Base-by-base conservation (phyloP, 2,888 invertebrate species). In the Eremobia ochroleuca region DNA sequence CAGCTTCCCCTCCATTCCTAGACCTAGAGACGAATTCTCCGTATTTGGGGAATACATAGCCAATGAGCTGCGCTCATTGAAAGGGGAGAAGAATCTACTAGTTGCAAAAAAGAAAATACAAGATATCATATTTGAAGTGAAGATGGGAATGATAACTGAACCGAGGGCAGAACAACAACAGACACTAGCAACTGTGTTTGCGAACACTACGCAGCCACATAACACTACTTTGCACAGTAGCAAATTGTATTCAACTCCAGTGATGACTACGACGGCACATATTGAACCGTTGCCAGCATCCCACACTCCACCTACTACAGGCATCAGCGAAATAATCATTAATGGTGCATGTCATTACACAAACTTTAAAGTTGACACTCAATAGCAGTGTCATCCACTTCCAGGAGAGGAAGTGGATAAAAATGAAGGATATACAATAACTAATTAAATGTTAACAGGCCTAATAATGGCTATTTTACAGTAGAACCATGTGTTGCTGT, bases 31-130 rank as follows among this genome's bases (percentile, higher is more conserved):
- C 88, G 97, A 97, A 80, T 97, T 97, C 87, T 91, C 97, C 18
- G 97, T 97, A 0, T 97, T 97, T 72, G 97, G 97, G 13, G 97
- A 97, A 92, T 97, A 97, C 82, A 93, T 97, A 73, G 97, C 97
- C 2, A 97, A 97, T 88, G 97, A 97, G 89, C 92, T 97, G 85
- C 93, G 97, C 11, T 97, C 97, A 58, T 92, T 97, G 31, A 96
- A 96, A 90, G 97, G 97, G 34, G 96, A 97, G 66, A 97, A 97
- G 87, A 97, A 97, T 78, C 90, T 97, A 21, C 90, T 97, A 9
- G 94, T 97, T 6, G 96, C 97, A 0, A 97, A 97, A 88, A 97
- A 97, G 88, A 97, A 97, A 90, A 97, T 97, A 78, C 97, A 97
- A 87, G 97, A 97, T 87, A 96, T 97, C 21, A 97, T 97, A 86